These are phyloP conservation scores for Netelia melanura DNA, from an alignment of 2,888 invertebrate species.

Conservation along the genomic window DNA sequence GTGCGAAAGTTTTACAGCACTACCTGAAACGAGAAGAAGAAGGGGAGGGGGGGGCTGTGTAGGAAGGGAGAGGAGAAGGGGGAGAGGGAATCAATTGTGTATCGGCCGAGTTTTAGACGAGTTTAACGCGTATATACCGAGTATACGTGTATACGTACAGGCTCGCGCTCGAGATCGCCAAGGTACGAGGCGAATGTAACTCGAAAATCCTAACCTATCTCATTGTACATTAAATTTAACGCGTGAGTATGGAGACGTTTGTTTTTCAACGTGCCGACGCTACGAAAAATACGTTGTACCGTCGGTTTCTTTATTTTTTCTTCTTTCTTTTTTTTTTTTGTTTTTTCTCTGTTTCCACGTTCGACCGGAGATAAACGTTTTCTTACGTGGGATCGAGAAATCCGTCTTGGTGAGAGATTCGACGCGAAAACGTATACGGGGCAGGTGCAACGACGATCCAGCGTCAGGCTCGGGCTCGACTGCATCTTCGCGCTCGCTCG, in stretches of 20 bases:
- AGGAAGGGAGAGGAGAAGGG: background rate
- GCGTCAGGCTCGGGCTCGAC: slow-evolving; percentile 64
- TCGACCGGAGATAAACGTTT: background rate
- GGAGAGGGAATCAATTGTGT: background rate
- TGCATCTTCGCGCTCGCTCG: slow-evolving; percentile 60
- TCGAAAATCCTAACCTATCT: background rate
- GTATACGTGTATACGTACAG: too few species aligned
- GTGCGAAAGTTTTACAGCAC: background rate
- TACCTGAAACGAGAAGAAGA: background rate
- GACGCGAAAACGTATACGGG: slow-evolving; percentile 47
- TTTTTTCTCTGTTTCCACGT: background rate
- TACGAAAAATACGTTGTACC: background rate
- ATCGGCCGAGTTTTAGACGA: background rate
- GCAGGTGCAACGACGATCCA: slow-evolving; percentile 68
- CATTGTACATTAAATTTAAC: background rate
- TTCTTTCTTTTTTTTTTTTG: background rate
- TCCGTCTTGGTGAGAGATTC: slow-evolving; percentile 10
- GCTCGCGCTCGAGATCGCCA: background rate
- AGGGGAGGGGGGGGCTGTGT: too few species aligned
- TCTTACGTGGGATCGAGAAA: slow-evolving; percentile 15
- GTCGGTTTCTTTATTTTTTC: background rate
- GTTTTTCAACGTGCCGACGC: background rate
- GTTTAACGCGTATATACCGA: background rate
- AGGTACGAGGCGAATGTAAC: background rate
- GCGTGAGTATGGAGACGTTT: background rate